Base-by-base conservation (phyloP, 2,797 vertebrate species). In the Myripristis murdjan region DNA sequence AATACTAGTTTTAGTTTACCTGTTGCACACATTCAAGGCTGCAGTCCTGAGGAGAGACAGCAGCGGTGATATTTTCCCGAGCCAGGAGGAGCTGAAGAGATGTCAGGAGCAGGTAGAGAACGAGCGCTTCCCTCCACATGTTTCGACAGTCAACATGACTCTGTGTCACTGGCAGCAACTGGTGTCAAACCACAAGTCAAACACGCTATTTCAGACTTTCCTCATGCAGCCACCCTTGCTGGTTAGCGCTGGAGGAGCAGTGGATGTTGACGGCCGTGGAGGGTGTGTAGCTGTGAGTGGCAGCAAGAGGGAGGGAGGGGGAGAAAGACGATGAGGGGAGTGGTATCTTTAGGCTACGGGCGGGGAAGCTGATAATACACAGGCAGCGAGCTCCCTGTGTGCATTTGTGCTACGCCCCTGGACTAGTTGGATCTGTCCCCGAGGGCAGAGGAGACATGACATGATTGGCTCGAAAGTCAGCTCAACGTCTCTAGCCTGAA, bases 21-120 rank as follows among this genome's bases (percentile, higher is more conserved):
- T 90, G 79, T 10, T 39, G 86, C 44, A 95, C 62, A 54, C 94
- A 95, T 39, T 90, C 79, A 64, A 95, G 73, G 1, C 70, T 87
- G 88, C 95, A 95, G 80, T 90, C 65, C 79, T 89, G 91, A 31
- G 94, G 91, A 20, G 33, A 28, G 60, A 43, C 43, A 8, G 48
- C 51, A 0, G 63, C 46, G 0, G 52, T 0, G 28, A 5, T 63
- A 2, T 85, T 52, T 0, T 67, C 78, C 7, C 57, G 58, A 31
- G 81, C 76, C 41, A 54, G 4, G 20, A 82, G 24, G 0, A 15
- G 67, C 54, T 4, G 61, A 24, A 16, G 18, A 0, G 72, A 37
- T 0, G 8, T 48, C 37, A 82, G 12, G n/a, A 89, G 47, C 41
- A 78, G 77, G 22, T 31, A 77, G 16, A 91, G 22, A 44, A 81